Conservation (phyloP, 2,113 vertebrate species). For the Cygnus buccinator region DNA sequence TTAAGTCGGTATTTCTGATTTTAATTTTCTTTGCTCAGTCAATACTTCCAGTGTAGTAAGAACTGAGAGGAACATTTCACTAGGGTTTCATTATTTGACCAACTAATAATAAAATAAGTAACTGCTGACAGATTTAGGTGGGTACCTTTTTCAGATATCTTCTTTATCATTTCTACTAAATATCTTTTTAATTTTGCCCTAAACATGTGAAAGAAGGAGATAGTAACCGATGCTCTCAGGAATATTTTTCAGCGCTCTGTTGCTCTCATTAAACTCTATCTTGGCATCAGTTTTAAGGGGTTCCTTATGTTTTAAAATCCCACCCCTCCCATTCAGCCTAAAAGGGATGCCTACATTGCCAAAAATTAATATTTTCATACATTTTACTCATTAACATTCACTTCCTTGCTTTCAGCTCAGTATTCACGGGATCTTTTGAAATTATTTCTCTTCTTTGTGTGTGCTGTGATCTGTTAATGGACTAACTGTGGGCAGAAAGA, state of each 20-base stretch:
- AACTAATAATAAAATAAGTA: conserved; percentile 3
- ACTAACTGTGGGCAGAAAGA: conserved; percentile 38
- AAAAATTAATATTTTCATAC: conserved; percentile 44
- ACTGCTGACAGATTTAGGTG: not conserved
- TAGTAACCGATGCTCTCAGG: not conserved
- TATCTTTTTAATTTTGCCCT: not conserved
- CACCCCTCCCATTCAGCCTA: not conserved
- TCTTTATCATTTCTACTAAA: not conserved
- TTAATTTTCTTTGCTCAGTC: not conserved
- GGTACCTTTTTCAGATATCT: not conserved
- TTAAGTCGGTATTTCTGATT: not conserved
- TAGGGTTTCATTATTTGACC: not conserved
- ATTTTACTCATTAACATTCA: conserved; percentile 34
- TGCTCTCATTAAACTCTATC: not conserved
- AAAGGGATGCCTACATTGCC: conserved; percentile 1
- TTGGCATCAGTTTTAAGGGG: conserved; percentile 24
- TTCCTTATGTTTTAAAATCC: conserved; percentile 14
- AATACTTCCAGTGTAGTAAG: not conserved
- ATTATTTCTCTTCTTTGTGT: conserved; percentile 46
- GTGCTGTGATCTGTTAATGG: conserved; percentile 55
- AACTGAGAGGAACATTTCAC: not conserved
- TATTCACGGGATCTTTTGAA: conserved; percentile 37
- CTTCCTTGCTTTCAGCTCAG: conserved; percentile 40
- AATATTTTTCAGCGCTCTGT: not conserved
- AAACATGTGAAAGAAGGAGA: not conserved